Evolutionary conservation across 2,888 invertebrate species (phyloP), one percentile per base, ranked within the genome.

Genomic region (Microctonus aethiopoides): DNA sequence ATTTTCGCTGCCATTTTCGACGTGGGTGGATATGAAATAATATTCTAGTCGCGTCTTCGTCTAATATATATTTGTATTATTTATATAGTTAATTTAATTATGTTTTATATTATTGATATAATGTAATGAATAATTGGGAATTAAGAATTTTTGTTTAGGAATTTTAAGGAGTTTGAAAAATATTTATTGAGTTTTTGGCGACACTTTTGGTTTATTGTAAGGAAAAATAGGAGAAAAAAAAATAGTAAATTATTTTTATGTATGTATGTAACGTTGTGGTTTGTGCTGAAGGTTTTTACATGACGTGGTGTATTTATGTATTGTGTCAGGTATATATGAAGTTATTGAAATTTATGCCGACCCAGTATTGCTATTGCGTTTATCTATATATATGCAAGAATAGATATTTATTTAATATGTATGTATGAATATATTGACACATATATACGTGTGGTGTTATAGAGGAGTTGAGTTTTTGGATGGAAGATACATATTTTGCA

Each of bases 1-100:
- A 57, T 54, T 24, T 24, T 32, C 57, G n/a, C 62, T 62, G 62
- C 62, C 41, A 62, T 41, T 29, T 36, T 13, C 26, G 16, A n/a
- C 46, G 26, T 29, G 46, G 26, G 57, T 57, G 26, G 46, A 46
- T 16, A 16, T n/a, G n/a, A 46, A 46, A 46, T 46, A 16, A 46
- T 46, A 4, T 16, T 7, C 7, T 5, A 5, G 29, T 29, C 29
- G 3, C 3, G 3, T 7, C 3, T 29, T 29, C 29, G 7, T 5
- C 7, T 3, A 29, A 29, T 29, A 29, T 29, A 29, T 29, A 29
- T 29, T 29, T 29, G 7, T 29, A 5, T 29, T 7, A 29, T 5
- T 7, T 5, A 29, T 5, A 29, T 5, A 29, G 7, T 29, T 5
- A 29, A 5, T 29, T 7, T 16, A 20, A 52, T n/a, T n/a, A n/a